A percentile compares a stretch with the other conserved stretches of the same genome.
phyloP scores from a whole-genome alignment of 1,140 invertebrate genomes.

The Orius laevigatus region DNA sequence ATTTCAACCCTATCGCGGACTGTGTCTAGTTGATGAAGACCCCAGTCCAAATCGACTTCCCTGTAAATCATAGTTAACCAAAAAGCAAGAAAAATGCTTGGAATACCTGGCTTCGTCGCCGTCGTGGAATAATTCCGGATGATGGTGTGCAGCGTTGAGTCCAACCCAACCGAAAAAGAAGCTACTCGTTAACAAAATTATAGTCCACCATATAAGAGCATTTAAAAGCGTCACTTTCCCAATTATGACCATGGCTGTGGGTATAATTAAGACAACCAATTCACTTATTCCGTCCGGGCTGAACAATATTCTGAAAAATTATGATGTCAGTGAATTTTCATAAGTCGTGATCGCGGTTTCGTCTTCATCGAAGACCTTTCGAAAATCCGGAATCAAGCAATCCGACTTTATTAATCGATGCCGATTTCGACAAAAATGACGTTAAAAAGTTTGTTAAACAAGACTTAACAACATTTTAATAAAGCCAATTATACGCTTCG shows the following conservation, averaged over 20 bases:
- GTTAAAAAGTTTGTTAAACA: no score
- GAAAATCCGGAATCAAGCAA: no score
- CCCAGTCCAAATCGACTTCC: constrained; percentile 44
- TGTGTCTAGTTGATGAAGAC: constrained; percentile 56
- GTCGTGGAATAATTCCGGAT: constrained; percentile 68
- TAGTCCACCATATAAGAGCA: constrained; percentile 34
- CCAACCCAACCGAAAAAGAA: constrained; percentile 47
- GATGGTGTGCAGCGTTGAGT: constrained; percentile 63
- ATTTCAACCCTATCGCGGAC: constrained; percentile 52
- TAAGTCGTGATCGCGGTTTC: no score
- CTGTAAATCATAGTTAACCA: not conserved
- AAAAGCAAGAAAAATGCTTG: not conserved
- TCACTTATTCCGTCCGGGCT: constrained; percentile 25
- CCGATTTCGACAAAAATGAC: no score
- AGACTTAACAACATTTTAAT: no score
- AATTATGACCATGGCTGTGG: constrained; percentile 32
- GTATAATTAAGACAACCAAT: constrained; percentile 33
- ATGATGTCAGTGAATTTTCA: no score
- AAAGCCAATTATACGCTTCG: no score
- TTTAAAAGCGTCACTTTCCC: constrained; percentile 24
- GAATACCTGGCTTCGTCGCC: constrained; percentile 37
- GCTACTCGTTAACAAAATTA: constrained; percentile 39
- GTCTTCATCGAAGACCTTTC: no score
- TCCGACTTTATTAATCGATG: not conserved
- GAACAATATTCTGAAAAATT: constrained; percentile 6